These are phyloP conservation scores for Nemotelus pantherinus DNA, from an alignment of 2,888 invertebrate species.

Conservation along the genomic window DNA sequence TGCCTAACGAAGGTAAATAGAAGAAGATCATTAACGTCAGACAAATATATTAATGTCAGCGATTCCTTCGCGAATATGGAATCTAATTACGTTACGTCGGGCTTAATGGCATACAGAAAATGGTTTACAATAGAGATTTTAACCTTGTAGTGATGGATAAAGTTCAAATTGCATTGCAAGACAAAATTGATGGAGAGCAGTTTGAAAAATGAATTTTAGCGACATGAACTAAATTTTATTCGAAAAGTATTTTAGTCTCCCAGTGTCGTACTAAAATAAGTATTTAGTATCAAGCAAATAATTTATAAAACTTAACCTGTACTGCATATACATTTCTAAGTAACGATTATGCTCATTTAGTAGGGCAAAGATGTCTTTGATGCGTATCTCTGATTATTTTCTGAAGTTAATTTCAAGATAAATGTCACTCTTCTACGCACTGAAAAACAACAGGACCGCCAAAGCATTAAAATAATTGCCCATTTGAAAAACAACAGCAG, in stretches of 20 bases:
- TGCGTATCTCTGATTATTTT: too few species aligned
- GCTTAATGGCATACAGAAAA: neutral
- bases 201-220: neutral
- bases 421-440: neutral
- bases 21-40: constrained; percentile 56
- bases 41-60: constrained; percentile 56
- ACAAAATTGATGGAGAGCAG: neutral
- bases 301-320: too few species aligned
- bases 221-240: too few species aligned
- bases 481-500: constrained; percentile 8
- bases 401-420: neutral
- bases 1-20: constrained; percentile 55
- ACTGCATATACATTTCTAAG: too few species aligned
- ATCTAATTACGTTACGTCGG: constrained; percentile 54
- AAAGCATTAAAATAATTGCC: neutral
- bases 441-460: neutral
- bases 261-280: too few species aligned
- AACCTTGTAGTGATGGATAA: neutral
- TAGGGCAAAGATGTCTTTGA: too few species aligned
- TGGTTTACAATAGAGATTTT: neutral
- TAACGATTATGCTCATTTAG: too few species aligned
- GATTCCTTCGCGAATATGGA: constrained; percentile 54
- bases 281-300: too few species aligned
- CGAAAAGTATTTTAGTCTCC: too few species aligned
- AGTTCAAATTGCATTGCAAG: too few species aligned